These are phyloP conservation scores for Hypotaenidia philippensis DNA, from an alignment of 2,797 vertebrate genomes.

Conservation along the genomic window DNA sequence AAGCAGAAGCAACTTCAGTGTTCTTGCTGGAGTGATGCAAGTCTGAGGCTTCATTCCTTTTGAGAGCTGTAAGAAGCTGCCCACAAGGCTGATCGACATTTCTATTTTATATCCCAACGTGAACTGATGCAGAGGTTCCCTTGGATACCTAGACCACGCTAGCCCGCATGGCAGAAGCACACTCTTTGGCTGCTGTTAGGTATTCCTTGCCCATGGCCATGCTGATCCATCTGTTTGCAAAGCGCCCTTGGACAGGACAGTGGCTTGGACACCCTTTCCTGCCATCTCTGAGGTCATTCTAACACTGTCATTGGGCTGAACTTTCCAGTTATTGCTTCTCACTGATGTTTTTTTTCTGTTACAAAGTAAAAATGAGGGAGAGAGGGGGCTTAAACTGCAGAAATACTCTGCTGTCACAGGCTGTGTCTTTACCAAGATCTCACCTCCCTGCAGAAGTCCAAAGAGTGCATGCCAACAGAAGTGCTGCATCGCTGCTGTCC, in stretches of 20 bases:
- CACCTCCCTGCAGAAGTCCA: not conserved
- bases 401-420: not conserved
- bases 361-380: not conserved
- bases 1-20: not conserved
- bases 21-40: not conserved
- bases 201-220: not conserved
- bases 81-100: not conserved
- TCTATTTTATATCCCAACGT: not conserved
- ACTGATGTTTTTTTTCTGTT: not conserved
- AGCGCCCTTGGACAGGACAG: rapidly evolving
- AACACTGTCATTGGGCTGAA: not conserved
- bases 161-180: not conserved
- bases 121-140: not conserved
- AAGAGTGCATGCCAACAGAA: not conserved
- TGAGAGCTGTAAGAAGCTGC: not conserved
- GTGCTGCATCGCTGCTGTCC: not conserved
- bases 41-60: not conserved
- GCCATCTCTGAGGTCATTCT: rapidly evolving
- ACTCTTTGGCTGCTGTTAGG: rapidly evolving
- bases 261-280: not conserved
- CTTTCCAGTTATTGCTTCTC: not conserved
- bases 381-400: not conserved
- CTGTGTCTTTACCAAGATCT: not conserved
- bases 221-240: not conserved
- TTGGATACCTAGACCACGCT: not conserved